These are phyloP conservation scores for Oscheius sp. DNA, from an alignment of 2,888 invertebrate species.

Conservation along the genomic window DNA sequence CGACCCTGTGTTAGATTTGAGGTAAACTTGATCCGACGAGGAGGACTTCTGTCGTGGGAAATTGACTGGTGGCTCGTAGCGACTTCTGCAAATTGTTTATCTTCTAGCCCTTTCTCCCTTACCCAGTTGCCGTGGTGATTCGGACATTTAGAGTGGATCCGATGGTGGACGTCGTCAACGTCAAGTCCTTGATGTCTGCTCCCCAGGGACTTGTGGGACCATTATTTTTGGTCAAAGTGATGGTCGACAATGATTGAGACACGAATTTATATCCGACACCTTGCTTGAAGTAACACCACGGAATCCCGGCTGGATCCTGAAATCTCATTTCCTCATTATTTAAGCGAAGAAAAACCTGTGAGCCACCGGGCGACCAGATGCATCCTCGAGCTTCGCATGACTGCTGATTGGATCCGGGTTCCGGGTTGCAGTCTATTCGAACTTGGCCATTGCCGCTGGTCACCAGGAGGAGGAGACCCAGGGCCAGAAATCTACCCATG, in stretches of 20 bases:
- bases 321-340: too few species aligned
- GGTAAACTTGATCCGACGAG: conserved; percentile 45
- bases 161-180: conserved; percentile 44
- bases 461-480: conserved; percentile 1
- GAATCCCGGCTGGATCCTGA: conserved; percentile 41
- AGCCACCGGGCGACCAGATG: conserved; percentile 46
- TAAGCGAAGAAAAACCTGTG: neutral
- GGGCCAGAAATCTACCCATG: neutral
- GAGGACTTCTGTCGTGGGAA: conserved; percentile 42
- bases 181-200: conserved; percentile 46
- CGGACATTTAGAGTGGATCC: conserved; percentile 59
- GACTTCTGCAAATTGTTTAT: neutral
- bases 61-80: conserved; percentile 63
- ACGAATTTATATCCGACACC: conserved; percentile 58
- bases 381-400: conserved; percentile 64
- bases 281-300: conserved; percentile 60
- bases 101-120: neutral
- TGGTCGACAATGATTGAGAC: conserved; percentile 39
- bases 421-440: conserved; percentile 64
- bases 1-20: conserved; percentile 37
- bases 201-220: conserved; percentile 63
- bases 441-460: neutral
- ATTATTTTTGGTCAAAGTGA: conserved; percentile 48
- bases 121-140: conserved; percentile 40
- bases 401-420: conserved; percentile 52